Base-by-base conservation (phyloP, 2,888 invertebrate species). In the Leucophenga maculata region DNA sequence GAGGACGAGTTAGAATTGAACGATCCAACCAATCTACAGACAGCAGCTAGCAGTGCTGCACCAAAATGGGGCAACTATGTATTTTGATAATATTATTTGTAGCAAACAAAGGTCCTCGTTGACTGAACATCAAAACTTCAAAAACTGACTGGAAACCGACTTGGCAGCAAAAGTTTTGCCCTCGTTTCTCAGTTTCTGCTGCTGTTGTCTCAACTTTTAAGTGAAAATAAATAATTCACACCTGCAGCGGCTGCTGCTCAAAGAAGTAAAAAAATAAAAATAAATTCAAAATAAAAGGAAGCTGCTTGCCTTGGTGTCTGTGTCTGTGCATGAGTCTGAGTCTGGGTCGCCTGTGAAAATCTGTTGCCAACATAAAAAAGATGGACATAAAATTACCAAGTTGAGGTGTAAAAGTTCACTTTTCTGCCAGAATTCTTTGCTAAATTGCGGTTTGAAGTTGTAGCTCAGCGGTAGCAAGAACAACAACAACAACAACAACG, bases 161-260 rank as follows among this genome's bases (percentile, higher is more conserved):
- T 55, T 59, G 31, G 14, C 11, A 18, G 20, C 55, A 26, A 55
- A 62, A 26, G 13, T 22, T 55, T 67, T 59, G 46, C 44, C 8
- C 50, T 13, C 50, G 13, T 11, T 46, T 62, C 44, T 18, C 60
- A 18, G 60, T n/a, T 13, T 6, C 6, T 57, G 20, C 57, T 22
- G 62, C 46, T 62, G 46, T 57, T 60, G 39, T 55, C 14, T 66
- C 52, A 39, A 69, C 72, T 81, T 83, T 84, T 78, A 80, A 80
- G 79, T 84, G 80, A 85, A 86, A 86, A 86, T 86, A 86, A 86
- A 86, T 86, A 86, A 84, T 86, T 86, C 82, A 85, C 86, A 86
- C 86, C 86, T 85, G 84, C 83, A 79, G 76, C 78, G 59, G 59
- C 26, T 18, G 46, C 32, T 69, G 31, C 18, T 4, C 20, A 11